Percentiles rank a stretch among this genome's conserved stretches.
phyloP scores from a whole-genome alignment of 1,140 invertebrate genomes.

The Asbolus verrucosus region DNA sequence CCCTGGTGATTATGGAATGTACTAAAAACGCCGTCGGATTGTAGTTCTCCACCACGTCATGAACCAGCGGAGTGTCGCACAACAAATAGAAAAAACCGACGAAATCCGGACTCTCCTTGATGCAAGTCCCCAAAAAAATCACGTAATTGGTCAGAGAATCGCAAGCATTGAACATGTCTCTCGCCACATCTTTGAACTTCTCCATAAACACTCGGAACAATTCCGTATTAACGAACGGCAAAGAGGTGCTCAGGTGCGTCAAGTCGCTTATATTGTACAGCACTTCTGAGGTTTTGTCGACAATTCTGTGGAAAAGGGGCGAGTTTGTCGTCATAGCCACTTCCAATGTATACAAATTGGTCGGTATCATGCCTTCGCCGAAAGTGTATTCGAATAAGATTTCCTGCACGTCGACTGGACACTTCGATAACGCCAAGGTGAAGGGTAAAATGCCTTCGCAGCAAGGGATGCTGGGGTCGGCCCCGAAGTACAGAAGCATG shows the following conservation, averaged over 20 bases:
- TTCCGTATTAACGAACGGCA: neutral
- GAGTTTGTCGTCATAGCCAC: too few species aligned
- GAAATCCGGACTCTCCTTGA: too few species aligned
- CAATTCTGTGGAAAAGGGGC: too few species aligned
- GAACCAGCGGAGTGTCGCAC: too few species aligned
- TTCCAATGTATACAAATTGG: too few species aligned
- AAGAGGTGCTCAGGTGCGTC: neutral
- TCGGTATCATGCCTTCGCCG: neutral
- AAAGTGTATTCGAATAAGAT: slow-evolving; percentile 6
- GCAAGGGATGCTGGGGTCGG: neutral
- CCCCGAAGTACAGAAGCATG: neutral
- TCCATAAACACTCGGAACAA: neutral
- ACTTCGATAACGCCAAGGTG: neutral
- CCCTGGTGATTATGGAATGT: neutral
- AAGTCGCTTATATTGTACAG: neutral
- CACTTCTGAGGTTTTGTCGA: neutral
- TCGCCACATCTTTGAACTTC: neutral
- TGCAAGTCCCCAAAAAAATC: too few species aligned
- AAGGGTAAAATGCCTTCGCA: neutral
- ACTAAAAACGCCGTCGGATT: neutral
- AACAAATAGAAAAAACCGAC: too few species aligned
- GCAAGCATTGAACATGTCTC: neutral
- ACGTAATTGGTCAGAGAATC: neutral
- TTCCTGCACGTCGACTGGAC: neutral
- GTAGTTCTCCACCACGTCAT: too few species aligned